Conservation (phyloP, 2,888 invertebrate genomes). For the Thecophora atra region DNA sequence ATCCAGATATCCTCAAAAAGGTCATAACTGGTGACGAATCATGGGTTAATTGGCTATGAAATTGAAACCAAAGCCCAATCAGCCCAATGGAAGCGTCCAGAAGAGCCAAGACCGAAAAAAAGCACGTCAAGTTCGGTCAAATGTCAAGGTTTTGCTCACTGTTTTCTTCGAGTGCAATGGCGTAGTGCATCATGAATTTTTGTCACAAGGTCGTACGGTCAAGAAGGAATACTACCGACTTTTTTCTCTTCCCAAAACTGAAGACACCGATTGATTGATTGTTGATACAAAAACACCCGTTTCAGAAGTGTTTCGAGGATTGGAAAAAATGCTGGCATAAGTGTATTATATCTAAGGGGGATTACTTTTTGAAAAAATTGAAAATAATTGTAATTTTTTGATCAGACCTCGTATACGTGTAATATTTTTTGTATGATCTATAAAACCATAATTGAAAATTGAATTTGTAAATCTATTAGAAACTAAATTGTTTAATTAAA, state of each 20-base stretch:
- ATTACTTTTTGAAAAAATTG: slow-evolving; percentile 12
- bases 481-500: too few species aligned
- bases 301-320: slow-evolving; percentile 20
- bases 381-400: background rate
- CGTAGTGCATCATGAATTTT: background rate
- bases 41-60: background rate
- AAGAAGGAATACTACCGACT: background rate
- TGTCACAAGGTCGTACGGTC: background rate
- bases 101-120: slow-evolving; percentile 10
- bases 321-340: slow-evolving; percentile 24
- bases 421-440: too few species aligned
- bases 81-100: background rate
- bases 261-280: background rate
- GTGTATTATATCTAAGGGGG: slow-evolving; percentile 11
- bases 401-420: slow-evolving; percentile 22
- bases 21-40: slow-evolving; percentile 10
- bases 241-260: background rate
- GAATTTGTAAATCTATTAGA: too few species aligned
- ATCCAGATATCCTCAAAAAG: background rate
- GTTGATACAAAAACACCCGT: background rate
- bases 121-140: background rate
- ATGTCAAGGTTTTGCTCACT: background rate
- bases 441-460: too few species aligned
- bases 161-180: slow-evolving; percentile 1
- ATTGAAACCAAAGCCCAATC: background rate